A percentile compares a stretch with the other conserved stretches of the same genome.
Evolutionary conservation across 2,888 invertebrate genomes (phyloP).

Genomic region (Andricus quercusramuli): DNA sequence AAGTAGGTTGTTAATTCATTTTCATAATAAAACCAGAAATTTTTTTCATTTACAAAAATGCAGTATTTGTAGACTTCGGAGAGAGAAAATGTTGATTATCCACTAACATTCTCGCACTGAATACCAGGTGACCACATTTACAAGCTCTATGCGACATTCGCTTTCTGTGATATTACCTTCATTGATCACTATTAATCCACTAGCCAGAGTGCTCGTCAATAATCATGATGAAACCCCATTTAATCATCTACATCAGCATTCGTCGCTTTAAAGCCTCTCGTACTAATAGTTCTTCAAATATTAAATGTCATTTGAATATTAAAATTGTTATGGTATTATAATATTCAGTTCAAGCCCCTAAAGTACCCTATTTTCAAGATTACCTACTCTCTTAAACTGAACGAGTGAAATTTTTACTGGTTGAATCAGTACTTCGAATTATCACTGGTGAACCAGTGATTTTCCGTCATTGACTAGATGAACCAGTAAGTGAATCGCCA

Average conservation of each 20-base stretch:
- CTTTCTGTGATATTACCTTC: background rate
- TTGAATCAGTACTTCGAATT: too few species aligned
- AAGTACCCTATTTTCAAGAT: too few species aligned
- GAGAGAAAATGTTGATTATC: conserved; percentile 12
- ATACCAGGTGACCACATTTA: conserved; percentile 26
- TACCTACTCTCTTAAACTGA: too few species aligned
- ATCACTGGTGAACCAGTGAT: too few species aligned
- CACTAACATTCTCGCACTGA: background rate
- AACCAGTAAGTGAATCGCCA: too few species aligned
- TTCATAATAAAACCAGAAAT: background rate
- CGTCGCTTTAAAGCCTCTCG: background rate
- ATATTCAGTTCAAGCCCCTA: too few species aligned
- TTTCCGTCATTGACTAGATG: too few species aligned
- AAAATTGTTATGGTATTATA: too few species aligned
- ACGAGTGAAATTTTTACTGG: too few species aligned
- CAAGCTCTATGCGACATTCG: conserved; percentile 9
- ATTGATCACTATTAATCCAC: background rate
- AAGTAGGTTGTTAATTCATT: background rate
- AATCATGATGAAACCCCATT: conserved; percentile 13
- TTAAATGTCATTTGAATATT: too few species aligned
- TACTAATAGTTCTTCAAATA: background rate
- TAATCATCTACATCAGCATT: conserved; percentile 6
- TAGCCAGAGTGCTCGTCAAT: background rate
- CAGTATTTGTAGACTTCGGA: conserved; percentile 4
- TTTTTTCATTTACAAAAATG: conserved; percentile 11